A percentile compares a stretch with the other conserved stretches of the same genome.
These are phyloP conservation scores for Lycaon pictus DNA, from an alignment of 2,113 vertebrate genomes.

Conservation along the genomic window DNA sequence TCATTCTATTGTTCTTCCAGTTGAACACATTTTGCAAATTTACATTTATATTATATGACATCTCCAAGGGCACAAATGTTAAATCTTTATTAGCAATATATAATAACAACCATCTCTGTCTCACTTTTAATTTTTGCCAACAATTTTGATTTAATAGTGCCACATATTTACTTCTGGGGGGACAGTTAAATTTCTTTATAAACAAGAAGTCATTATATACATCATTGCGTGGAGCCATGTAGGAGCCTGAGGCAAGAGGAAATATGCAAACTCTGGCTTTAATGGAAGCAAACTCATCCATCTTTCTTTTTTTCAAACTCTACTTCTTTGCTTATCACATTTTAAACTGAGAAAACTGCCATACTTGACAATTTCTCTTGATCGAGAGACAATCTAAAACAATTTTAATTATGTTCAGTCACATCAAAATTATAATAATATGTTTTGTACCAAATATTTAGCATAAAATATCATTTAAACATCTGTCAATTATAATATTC, in stretches of 20 bases:
- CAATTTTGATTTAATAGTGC: slow-evolving; percentile 38
- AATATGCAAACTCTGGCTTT: not conserved
- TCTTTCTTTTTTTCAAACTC: not conserved
- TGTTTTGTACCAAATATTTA: not conserved
- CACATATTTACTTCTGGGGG: not conserved
- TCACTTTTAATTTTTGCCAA: slow-evolving; percentile 8
- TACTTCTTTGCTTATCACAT: not conserved
- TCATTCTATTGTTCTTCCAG: not conserved
- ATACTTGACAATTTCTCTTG: not conserved
- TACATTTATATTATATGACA: not conserved
- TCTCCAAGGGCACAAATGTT: not conserved
- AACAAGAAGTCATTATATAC: not conserved
- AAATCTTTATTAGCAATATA: slow-evolving; percentile 30
- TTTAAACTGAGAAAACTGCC: not conserved
- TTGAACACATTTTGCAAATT: slow-evolving; percentile 25
- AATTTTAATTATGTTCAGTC: not conserved
- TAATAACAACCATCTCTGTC: not conserved
- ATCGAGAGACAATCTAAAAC: slow-evolving; percentile 17
- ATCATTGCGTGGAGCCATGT: not conserved
- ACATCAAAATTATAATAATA: slow-evolving; percentile 41
- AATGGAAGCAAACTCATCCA: not conserved
- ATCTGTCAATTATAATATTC: not conserved
- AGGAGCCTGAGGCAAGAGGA: not conserved
- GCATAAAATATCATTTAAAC: not conserved
- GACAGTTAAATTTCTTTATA: not conserved